Base-by-base conservation (phyloP, 2,888 invertebrate species). In the Tryphoninae sp. region DNA sequence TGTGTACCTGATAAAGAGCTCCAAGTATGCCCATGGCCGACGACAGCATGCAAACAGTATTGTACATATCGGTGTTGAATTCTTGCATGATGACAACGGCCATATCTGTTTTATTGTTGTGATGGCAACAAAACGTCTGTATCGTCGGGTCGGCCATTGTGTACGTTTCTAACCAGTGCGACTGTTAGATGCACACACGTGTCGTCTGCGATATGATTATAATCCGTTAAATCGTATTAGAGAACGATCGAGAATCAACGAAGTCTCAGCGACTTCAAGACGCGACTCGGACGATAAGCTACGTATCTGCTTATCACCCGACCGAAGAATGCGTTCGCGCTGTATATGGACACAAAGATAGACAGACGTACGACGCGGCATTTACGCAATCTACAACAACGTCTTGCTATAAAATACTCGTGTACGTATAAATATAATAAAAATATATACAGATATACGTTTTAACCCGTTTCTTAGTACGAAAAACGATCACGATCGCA, bases 71-170 rank as follows among this genome's bases (percentile, higher is more conserved):
- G 0, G 96, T 95, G 90, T 96, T 95, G 89, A 96, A 96, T 92
- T 95, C 95, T 83, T 94, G 92, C 94, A 96, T 95, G 80, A 96
- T 94, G 88, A 93, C 93, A 8, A 95, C 92, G 26, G 95, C 94
- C 89, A 95, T 93, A 87, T 95, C 95, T 82, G 94, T 94, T 79
- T 93, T 93, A 88, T 94, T 94, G 16, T 94, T 94, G 86, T 95
- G 95, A 89, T 96, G 95, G 89, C 97, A 97, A 91, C 95, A 95
- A 90, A 96, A 96, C 13, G 96, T 96, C 93, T 97, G 96, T 87
- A 96, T 96, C 55, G 96, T 96, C 73, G 97, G 96, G 92, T 96
- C 96, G 49, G 96, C 96, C 96, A 96, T 96, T 82, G 65, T 85
- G 68, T 71, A 78, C 78, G 9, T 33, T 7, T 33, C 33, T 33